Evolutionary conservation across 1,140 invertebrate genomes (phyloP), one percentile per base, ranked within the genome.

Genomic region (Heliconius eleuchia): DNA sequence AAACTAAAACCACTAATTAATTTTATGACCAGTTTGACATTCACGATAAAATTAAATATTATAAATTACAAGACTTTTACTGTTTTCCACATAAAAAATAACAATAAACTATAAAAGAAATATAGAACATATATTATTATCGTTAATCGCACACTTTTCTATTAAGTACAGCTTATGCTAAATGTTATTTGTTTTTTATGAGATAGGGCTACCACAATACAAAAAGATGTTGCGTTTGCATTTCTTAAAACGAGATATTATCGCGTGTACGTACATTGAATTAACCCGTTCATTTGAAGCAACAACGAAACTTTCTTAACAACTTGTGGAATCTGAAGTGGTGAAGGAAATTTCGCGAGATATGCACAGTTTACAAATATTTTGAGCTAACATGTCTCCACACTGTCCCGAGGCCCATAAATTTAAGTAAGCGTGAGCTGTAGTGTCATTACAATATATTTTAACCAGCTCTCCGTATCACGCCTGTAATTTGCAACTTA

Each of bases 381-480:
- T 86, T 87, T 81, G 74, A 84, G 75, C 82, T 71, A 73, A 80
- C 85, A 85, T 82, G 82, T 86, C 84, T 83, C 86, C 85, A 85
- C 80, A 80, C 82, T 74, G 85, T 86, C 83, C 81, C 77, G 81
- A 76, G 74, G 81, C 46, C 79, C 84, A 87, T 91, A 91, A 90
- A 89, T 91, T 91, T 85, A 90, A 89, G 86, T 86, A 89, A 90
- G 89, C 89, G 90, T 87, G 82, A 90, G 85, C 85, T 85, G 81
- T 89, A 92, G 84, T 89, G 82, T 78, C 85, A 87, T 90, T 90
- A 89, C 88, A 88, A 89, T 92, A 90, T 89, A 89, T 93, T 92
- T 89, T 88, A 91, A 91, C 85, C 87, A 90, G 86, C 80, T 79
- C 80, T 79, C 86, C 73, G 83, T 84, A 83, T 89, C 83, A 89